Evolutionary conservation across 2,113 vertebrate genomes (phyloP).

Genomic region (Mohoua ochrocephala): DNA sequence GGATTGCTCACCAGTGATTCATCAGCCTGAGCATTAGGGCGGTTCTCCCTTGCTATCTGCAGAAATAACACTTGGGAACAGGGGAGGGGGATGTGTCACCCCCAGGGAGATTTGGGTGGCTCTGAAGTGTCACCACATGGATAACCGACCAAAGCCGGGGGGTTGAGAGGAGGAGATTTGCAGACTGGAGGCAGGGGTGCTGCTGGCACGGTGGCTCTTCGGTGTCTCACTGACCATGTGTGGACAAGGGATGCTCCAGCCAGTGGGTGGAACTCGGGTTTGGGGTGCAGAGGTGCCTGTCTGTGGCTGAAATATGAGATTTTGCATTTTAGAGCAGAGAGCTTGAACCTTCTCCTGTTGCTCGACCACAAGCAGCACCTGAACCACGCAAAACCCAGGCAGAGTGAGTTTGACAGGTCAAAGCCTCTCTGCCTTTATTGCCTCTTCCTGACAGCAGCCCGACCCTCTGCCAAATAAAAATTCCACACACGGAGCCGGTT

Average conservation of each 20-base stretch:
- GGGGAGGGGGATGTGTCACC: background rate
- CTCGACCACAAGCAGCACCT: background rate
- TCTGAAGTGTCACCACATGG: background rate
- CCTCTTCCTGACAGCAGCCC: conserved; percentile 8
- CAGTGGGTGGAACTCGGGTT: rapidly evolving
- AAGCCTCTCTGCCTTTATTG: background rate
- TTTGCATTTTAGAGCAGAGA: background rate
- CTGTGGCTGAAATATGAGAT: rapidly evolving
- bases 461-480: conserved; percentile 35
- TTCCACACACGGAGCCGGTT: conserved; percentile 30
- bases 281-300: background rate
- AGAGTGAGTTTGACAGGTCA: background rate
- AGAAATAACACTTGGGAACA: background rate
- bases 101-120: background rate
- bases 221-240: rapidly evolving
- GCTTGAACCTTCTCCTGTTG: background rate
- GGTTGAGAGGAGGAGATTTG: background rate
- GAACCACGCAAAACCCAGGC: background rate
- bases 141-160: rapidly evolving
- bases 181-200: background rate
- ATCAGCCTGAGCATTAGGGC: background rate
- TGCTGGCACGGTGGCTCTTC: rapidly evolving
- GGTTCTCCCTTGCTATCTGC: background rate
- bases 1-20: conserved; percentile 47
- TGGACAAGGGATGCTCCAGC: background rate